phyloP scores from a whole-genome alignment of 2,888 invertebrate genomes.

The Neoaliturus tenellus region DNA sequence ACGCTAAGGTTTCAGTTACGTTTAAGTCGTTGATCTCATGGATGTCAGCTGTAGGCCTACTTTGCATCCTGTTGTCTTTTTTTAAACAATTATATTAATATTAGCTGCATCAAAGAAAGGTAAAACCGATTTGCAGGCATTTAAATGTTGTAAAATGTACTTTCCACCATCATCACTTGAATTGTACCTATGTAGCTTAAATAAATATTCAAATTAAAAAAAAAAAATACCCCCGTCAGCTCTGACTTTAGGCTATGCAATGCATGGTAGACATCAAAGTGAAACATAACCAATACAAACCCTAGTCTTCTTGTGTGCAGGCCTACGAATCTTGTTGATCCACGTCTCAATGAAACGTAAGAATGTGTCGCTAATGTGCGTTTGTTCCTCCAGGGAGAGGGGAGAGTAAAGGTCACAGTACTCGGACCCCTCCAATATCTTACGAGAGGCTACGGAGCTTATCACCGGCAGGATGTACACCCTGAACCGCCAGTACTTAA shows the following conservation, averaged over 20 bases:
- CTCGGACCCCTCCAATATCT: constrained; percentile 83
- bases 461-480: constrained; percentile 88
- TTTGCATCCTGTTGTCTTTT: too few species aligned
- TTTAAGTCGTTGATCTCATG: too few species aligned
- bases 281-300: constrained; percentile 73
- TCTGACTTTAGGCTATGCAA: neutral
- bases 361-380: constrained; percentile 81
- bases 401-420: constrained; percentile 92
- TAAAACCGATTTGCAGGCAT: too few species aligned
- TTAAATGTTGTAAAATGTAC: too few species aligned
- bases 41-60: too few species aligned
- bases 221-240: neutral
- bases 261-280: neutral
- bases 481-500: constrained; percentile 95
- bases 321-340: constrained; percentile 92
- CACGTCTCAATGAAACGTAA: constrained; percentile 89
- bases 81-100: too few species aligned
- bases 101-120: too few species aligned
- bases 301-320: constrained; percentile 79
- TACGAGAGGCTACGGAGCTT: constrained; percentile 84
- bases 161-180: too few species aligned
- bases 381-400: constrained; percentile 77
- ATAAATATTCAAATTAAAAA: too few species aligned
- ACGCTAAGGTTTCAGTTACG: too few species aligned
- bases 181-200: too few species aligned